These are phyloP conservation scores for Limenitis arthemis DNA, from an alignment of 2,888 invertebrate genomes.

Conservation along the genomic window DNA sequence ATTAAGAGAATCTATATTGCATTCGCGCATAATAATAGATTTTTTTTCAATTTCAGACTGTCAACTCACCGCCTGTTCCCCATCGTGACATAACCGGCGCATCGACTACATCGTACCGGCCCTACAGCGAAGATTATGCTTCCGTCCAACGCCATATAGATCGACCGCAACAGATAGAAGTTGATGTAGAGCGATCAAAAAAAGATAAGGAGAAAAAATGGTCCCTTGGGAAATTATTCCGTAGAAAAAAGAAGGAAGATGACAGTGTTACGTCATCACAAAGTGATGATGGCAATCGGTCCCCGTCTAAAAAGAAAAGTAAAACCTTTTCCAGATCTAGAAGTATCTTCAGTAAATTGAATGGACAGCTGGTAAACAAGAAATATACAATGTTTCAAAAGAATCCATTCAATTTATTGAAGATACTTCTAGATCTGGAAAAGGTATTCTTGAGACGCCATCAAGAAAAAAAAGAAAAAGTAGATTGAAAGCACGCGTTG, in stretches of 20 bases:
- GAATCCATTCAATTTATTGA: slow-evolving; percentile 55
- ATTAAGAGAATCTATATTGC: no score
- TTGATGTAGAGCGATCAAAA: slow-evolving; percentile 55
- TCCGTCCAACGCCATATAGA: slow-evolving; percentile 51
- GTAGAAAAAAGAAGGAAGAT: slow-evolving; percentile 80
- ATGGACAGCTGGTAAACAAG: slow-evolving; percentile 50
- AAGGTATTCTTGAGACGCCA: slow-evolving; percentile 64
- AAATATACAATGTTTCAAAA: slow-evolving; percentile 48
- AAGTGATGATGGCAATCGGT: slow-evolving; percentile 56
- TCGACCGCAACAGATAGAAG: slow-evolving; percentile 43
- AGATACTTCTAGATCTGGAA: slow-evolving; percentile 51
- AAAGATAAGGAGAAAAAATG: slow-evolving; percentile 83
- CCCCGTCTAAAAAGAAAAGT: slow-evolving; percentile 56
- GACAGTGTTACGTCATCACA: slow-evolving; percentile 73
- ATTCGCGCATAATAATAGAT: not conserved
- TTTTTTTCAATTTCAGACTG: slow-evolving; percentile 57
- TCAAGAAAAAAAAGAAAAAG: slow-evolving; percentile 71
- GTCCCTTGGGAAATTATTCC: slow-evolving; percentile 85
- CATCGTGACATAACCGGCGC: slow-evolving; percentile 53
- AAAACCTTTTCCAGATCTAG: no score
- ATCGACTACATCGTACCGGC: slow-evolving; percentile 45
- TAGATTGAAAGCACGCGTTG: slow-evolving; percentile 76
- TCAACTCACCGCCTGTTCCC: slow-evolving; percentile 63
- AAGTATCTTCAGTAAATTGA: no score
- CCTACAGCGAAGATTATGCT: slow-evolving; percentile 58